Percentiles rank a stretch among this genome's conserved stretches.
Conservation (phyloP, 2,113 vertebrate genomes). For the Alectura lathami region DNA sequence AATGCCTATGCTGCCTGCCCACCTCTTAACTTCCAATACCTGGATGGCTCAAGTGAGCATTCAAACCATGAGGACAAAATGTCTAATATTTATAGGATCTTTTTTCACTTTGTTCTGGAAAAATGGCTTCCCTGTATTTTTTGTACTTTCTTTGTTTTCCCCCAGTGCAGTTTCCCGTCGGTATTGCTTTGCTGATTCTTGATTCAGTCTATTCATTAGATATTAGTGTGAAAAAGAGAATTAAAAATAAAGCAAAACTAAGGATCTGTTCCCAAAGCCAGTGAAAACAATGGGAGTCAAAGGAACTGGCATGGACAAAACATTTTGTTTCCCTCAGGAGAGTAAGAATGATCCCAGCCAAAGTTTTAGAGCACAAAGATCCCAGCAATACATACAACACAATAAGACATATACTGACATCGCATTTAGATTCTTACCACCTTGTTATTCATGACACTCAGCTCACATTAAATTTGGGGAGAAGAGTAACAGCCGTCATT, state of each 20-base stretch:
- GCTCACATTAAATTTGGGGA: conserved; percentile 2
- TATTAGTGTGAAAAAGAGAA: conserved; percentile 35
- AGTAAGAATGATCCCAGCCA: conserved; percentile 2
- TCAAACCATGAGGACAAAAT: background rate
- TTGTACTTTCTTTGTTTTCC: conserved; percentile 20
- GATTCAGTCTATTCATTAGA: conserved; percentile 58
- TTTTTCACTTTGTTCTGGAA: background rate
- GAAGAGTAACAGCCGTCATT: background rate
- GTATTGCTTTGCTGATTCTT: conserved; percentile 19
- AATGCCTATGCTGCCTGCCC: background rate
- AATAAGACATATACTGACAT: conserved; percentile 9
- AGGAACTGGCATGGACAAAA: conserved; percentile 35
- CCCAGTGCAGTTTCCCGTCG: background rate
- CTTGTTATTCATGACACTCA: background rate
- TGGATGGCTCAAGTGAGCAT: background rate
- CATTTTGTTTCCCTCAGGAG: conserved; percentile 53
- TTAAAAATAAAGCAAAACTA: conserved; percentile 44
- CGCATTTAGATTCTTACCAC: conserved; percentile 11
- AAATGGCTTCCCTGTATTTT: background rate
- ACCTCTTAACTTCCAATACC: background rate
- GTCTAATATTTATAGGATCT: background rate
- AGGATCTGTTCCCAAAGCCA: conserved; percentile 45
- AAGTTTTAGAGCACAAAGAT: conserved; percentile 50
- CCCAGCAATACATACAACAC: background rate
- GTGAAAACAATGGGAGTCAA: conserved; percentile 57